Conservation (phyloP, 2,113 vertebrate species). For the Oxyura jamaicensis region DNA sequence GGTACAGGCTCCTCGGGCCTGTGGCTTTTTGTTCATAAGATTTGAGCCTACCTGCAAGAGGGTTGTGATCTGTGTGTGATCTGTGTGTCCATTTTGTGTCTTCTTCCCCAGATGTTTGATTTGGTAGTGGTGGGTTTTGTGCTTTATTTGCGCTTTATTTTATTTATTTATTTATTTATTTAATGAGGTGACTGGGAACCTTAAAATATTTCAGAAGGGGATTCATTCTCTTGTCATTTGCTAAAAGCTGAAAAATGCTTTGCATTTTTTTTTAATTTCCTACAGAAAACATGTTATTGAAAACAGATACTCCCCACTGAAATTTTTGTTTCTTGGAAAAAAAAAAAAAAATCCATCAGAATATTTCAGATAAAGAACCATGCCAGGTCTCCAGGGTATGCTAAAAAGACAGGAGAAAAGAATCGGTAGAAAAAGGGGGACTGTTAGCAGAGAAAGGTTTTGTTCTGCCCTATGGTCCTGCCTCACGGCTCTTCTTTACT, state of each 20-base stretch:
- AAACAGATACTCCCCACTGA: conserved; percentile 21
- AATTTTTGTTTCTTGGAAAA: conserved; percentile 2
- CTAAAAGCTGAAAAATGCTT: not conserved
- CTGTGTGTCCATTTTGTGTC: not conserved
- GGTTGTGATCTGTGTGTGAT: not conserved
- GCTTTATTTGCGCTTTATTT: no score
- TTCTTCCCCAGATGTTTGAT: no score
- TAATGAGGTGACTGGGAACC: not conserved
- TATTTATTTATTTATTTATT: not conserved
- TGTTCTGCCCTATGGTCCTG: not conserved
- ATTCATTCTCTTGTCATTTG: not conserved
- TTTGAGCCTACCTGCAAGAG: not conserved
- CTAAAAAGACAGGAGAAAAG: not conserved
- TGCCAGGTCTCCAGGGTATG: not conserved
- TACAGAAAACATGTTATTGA: not conserved
- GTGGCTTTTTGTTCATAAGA: not conserved
- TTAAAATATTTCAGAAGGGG: not conserved
- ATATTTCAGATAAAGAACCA: not conserved
- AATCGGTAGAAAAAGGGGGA: not conserved
- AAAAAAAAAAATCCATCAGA: not conserved
- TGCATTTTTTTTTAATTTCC: not conserved
- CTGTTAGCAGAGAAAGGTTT: not conserved
- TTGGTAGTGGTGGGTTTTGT: not conserved
- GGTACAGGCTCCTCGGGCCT: not conserved
- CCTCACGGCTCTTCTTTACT: not conserved